Evolutionary conservation across 2,888 invertebrate species (phyloP).

Genomic region (Megalurothrips usitatus): DNA sequence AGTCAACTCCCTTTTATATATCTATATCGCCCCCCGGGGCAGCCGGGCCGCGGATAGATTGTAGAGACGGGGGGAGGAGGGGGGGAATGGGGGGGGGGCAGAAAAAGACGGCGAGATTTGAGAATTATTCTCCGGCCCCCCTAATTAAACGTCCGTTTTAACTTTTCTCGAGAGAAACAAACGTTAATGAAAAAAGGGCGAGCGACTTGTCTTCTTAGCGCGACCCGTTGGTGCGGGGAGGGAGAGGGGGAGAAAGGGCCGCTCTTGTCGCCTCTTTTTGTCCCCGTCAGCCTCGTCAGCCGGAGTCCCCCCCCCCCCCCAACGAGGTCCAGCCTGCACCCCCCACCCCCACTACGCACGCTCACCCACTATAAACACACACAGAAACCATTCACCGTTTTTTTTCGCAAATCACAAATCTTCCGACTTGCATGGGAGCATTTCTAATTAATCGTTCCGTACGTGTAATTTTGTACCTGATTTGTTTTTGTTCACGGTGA

Average conservation of each 20-base stretch:
- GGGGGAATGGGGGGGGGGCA: too few species aligned
- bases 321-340: too few species aligned
- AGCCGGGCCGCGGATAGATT: background rate
- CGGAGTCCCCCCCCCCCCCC: background rate
- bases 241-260: too few species aligned
- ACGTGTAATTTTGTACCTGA: too few species aligned
- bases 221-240: background rate
- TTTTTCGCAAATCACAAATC: too few species aligned
- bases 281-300: background rate
- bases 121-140: conserved; percentile 12
- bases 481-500: too few species aligned
- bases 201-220: background rate
- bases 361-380: too few species aligned
- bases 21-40: background rate
- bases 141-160: conserved; percentile 21
- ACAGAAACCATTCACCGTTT: too few species aligned
- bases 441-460: too few species aligned
- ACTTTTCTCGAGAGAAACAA: conserved; percentile 21
- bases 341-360: too few species aligned
- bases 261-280: background rate
- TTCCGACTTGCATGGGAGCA: too few species aligned
- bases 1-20: background rate
- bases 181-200: conserved; percentile 18
- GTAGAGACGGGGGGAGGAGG: background rate
- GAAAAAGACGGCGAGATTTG: background rate